Percentiles rank a stretch among this genome's conserved stretches.
These are phyloP conservation scores for Chymomyza fuscimana DNA, from an alignment of 2,888 invertebrate genomes.

Conservation along the genomic window DNA sequence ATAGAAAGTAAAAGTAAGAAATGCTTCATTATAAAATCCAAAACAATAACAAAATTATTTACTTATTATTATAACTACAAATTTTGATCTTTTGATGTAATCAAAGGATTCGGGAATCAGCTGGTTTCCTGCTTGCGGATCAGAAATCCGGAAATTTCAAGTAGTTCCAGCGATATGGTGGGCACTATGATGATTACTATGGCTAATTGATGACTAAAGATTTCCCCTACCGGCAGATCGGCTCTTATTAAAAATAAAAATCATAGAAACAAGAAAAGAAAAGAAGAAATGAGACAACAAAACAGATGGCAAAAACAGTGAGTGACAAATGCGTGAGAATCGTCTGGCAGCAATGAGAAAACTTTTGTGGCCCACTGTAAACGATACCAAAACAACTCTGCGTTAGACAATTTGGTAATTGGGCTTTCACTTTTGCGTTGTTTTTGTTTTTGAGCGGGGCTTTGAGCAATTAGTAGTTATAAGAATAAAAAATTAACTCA, in stretches of 20 bases:
- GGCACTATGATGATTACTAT: too few relatives aligned
- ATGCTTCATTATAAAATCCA: too few relatives aligned
- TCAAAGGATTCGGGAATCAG: too few relatives aligned
- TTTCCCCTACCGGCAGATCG: background rate
- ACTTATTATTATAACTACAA: too few relatives aligned
- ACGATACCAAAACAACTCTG: conserved; percentile 15
- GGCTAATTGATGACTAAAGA: too few relatives aligned
- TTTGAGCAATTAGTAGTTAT: background rate
- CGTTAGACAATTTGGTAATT: background rate
- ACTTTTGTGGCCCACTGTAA: conserved; percentile 21
- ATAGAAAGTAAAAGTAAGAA: too few relatives aligned
- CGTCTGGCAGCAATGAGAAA: conserved; percentile 30
- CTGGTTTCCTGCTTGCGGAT: too few relatives aligned
- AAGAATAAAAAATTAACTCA: background rate
- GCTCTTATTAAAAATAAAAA: conserved; percentile 13
- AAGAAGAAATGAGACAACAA: too few relatives aligned
- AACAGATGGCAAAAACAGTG: conserved; percentile 20
- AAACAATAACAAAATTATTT: too few relatives aligned
- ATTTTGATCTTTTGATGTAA: too few relatives aligned
- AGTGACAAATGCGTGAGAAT: conserved; percentile 68
- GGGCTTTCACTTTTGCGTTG: background rate
- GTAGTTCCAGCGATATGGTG: too few relatives aligned
- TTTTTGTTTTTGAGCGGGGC: conserved; percentile 4
- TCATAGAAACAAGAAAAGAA: background rate
- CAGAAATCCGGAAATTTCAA: too few relatives aligned